Percentiles rank a stretch among this genome's conserved stretches.
These are phyloP conservation scores for Piaya cayana DNA, from an alignment of 2,113 vertebrate species.

Conservation along the genomic window DNA sequence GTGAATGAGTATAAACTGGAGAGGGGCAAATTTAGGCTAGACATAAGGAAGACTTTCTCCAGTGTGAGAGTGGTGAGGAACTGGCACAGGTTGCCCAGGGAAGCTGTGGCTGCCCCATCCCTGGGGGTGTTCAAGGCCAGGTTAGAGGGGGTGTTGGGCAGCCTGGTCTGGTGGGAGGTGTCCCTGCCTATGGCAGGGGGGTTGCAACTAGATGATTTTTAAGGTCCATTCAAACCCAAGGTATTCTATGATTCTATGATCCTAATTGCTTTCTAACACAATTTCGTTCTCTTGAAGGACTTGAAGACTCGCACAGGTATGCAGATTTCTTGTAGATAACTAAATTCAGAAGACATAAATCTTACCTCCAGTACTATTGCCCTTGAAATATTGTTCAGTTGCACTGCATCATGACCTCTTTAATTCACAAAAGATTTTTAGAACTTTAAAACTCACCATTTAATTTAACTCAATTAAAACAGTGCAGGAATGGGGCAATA, in stretches of 20 bases:
- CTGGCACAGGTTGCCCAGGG: no score
- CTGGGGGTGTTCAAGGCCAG: no score
- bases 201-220: no score
- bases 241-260: no score
- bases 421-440: neutral
- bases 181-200: no score
- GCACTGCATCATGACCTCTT: neutral
- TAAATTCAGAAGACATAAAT: neutral
- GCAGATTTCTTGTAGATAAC: neutral
- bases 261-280: neutral
- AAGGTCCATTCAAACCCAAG: no score
- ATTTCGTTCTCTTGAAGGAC: neutral
- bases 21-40: no score
- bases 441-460: neutral
- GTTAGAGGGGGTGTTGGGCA: no score
- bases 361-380: neutral
- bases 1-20: neutral
- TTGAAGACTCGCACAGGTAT: neutral
- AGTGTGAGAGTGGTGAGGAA: no score
- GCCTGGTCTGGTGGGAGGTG: no score
- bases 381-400: neutral
- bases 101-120: no score
- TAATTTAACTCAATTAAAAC: neutral
- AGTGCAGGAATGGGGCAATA: neutral
- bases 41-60: no score